phyloP scores from a whole-genome alignment of 92 coral and sea anemone genomes.

The Umimayanthus chanpuru region DNA sequence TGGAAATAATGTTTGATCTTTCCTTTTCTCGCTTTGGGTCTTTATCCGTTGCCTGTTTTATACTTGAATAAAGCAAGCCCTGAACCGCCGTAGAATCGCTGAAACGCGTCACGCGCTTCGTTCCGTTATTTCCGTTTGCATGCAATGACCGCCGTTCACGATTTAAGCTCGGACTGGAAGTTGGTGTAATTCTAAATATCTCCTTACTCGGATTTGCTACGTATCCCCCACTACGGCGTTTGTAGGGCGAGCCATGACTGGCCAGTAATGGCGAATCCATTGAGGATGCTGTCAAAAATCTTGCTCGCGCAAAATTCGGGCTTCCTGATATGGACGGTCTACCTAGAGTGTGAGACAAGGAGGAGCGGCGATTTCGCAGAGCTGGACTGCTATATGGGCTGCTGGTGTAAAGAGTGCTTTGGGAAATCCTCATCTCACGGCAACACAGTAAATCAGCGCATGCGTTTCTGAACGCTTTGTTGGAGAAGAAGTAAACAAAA shows the following conservation, averaged over 20 bases:
- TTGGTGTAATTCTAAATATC: background rate
- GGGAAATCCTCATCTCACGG: conserved; percentile 39
- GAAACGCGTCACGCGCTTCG: background rate
- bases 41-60: background rate
- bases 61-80: background rate
- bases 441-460: conserved; percentile 60
- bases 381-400: conserved; percentile 31
- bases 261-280: background rate
- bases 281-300: background rate
- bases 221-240: background rate
- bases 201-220: background rate
- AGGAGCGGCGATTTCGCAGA: background rate
- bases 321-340: background rate
- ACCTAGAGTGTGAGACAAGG: background rate
- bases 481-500: conserved; percentile 67
- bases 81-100: background rate
- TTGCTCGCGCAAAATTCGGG: background rate
- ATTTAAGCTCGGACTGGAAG: background rate
- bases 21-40: background rate
- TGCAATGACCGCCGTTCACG: background rate
- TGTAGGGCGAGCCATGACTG: background rate
- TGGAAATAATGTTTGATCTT: background rate
- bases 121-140: background rate
- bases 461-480: conserved; percentile 48
- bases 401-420: background rate